Percentiles rank a stretch among this genome's conserved stretches.
Evolutionary conservation across 2,113 vertebrate genomes (phyloP).

Genomic region (Rhinolophus sinicus): DNA sequence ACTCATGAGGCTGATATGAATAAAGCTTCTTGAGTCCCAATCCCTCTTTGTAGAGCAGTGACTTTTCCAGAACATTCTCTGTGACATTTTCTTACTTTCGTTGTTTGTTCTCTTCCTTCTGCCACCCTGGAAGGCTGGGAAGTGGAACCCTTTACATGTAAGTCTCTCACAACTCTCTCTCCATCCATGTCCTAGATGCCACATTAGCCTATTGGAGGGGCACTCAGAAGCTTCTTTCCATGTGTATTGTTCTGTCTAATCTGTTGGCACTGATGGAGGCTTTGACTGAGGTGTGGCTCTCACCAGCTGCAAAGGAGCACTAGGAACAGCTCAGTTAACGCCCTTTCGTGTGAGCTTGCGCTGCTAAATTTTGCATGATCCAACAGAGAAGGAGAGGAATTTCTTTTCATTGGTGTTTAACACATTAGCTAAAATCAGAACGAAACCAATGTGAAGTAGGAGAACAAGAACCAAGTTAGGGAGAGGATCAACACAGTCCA

Average conservation of each 20-base stretch:
- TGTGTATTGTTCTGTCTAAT: background rate
- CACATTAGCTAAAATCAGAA: background rate
- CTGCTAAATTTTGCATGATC: background rate
- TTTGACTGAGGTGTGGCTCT: background rate
- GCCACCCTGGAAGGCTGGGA: constrained; percentile 93
- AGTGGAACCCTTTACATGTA: constrained; percentile 98
- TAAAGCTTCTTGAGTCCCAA: background rate
- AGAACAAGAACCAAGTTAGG: background rate
- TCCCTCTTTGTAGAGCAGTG: constrained; percentile 60
- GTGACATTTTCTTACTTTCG: constrained; percentile 80
- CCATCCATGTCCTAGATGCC: constrained; percentile 14
- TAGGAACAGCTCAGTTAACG: background rate
- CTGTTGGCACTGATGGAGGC: background rate
- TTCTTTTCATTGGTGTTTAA: background rate
- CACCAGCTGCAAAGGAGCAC: background rate
- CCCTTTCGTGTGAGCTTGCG: background rate
- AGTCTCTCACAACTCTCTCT: constrained; percentile 83
- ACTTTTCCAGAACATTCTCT: constrained; percentile 74
- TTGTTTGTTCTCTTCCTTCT: constrained; percentile 86
- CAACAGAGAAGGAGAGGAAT: background rate
- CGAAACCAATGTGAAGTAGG: background rate
- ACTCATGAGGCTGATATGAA: background rate
- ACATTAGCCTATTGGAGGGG: background rate
- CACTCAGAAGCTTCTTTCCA: background rate
- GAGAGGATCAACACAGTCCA: background rate